Evolutionary conservation across 1,140 invertebrate species (phyloP), one percentile per base, ranked within the genome.

Genomic region (Leucophenga varia): DNA sequence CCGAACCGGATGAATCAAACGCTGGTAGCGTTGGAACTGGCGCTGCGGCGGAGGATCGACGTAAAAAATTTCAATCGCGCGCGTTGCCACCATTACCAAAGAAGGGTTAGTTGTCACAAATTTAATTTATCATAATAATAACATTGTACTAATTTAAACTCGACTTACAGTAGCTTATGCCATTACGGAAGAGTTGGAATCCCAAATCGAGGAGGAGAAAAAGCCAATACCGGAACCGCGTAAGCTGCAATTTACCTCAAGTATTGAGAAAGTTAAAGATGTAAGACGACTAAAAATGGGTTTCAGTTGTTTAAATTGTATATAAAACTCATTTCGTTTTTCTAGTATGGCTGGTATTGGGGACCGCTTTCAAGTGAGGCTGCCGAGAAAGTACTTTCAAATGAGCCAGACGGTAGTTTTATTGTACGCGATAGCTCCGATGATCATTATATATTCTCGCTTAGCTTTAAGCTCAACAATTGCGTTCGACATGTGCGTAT

Each of bases 271-370:
- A 84, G 92, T 95, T 14, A 95, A 95, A 82, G 90, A 94, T 79
- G 90, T 93, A 79, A 82, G 88, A 85, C 52, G 48, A n/a, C n/a
- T n/a, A n/a, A n/a, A n/a, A n/a, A n/a, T n/a, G 13, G 0, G 20
- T 35, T 40, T 17, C 17, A 6, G 14, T 32, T 34, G 18, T 8
- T 42, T 14, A 41, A 10, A 13, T 3, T n/a, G 14, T 37, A 7
- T 12, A n/a, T n/a, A n/a, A n/a, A n/a, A n/a, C n/a, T 18, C 2
- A 38, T 40, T 42, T 47, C n/a, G 22, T 16, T 9, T 31, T 81
- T 83, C 52, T 70, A 96, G 93, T 93, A 91, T 78, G 93, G 92
- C 32, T 97, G 95, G 95, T 98, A 98, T 76, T 98, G 95, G 95
- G 95, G 95, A 57, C 94, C 95, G 34, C 84, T 98, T 63, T 93